Percentiles rank a stretch among this genome's conserved stretches.
These are phyloP conservation scores for Gobio gobio DNA, from an alignment of 2,113 vertebrate genomes.

Conservation along the genomic window DNA sequence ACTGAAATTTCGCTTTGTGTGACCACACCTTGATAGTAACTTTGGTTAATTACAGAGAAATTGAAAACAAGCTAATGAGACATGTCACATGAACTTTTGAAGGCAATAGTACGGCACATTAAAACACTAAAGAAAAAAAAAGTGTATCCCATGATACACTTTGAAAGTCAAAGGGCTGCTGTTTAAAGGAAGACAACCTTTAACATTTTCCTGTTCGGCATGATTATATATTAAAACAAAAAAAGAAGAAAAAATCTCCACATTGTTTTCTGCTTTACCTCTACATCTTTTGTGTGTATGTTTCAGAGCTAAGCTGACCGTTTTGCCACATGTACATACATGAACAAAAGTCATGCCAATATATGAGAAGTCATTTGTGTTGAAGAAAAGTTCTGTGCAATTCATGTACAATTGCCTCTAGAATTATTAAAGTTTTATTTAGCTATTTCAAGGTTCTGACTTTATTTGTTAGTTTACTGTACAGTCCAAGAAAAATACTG, in stretches of 20 bases:
- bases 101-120: slow-evolving; percentile 50
- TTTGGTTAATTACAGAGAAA: neutral
- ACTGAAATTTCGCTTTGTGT: neutral
- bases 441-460: slow-evolving; percentile 83
- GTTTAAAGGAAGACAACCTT: neutral
- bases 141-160: neutral
- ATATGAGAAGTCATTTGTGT: slow-evolving; percentile 85
- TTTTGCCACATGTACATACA: slow-evolving; percentile 74
- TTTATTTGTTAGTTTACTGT: slow-evolving; percentile 30
- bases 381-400: slow-evolving; percentile 84
- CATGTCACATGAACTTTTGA: slow-evolving; percentile 44
- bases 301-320: slow-evolving; percentile 77
- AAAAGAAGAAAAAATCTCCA: slow-evolving; percentile 66
- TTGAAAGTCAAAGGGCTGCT: slow-evolving; percentile 34
- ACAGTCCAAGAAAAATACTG: slow-evolving; percentile 26
- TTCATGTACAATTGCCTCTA: slow-evolving; percentile 95
- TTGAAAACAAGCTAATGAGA: slow-evolving; percentile 24
- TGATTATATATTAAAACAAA: slow-evolving; percentile 43
- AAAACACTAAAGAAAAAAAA: neutral
- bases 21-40: neutral
- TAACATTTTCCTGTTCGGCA: slow-evolving; percentile 13
- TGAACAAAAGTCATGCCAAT: slow-evolving; percentile 74
- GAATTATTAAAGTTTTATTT: slow-evolving; percentile 96
- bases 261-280: slow-evolving; percentile 82
- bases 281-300: slow-evolving; percentile 86